Conservation (phyloP, 2,113 vertebrate genomes). For the Sphyrna mokarran region DNA sequence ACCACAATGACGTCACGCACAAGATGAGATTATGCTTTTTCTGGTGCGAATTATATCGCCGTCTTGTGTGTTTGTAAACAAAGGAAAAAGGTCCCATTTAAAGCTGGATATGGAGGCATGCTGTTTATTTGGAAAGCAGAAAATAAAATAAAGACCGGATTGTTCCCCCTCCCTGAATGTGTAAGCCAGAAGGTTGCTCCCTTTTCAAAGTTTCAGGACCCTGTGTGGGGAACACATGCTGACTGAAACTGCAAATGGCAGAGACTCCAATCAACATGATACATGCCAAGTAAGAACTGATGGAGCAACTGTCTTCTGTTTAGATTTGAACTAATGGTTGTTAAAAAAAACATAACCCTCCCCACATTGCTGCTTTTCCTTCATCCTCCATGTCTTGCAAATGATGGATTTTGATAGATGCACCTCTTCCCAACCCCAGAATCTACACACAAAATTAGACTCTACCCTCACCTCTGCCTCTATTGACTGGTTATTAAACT, state of each 20-base stretch:
- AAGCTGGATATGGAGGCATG: background rate
- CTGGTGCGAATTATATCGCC: constrained; percentile 7
- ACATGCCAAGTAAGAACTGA: background rate
- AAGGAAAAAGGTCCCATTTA: constrained; percentile 35
- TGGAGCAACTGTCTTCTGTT: background rate
- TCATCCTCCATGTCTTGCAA: background rate
- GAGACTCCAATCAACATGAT: background rate
- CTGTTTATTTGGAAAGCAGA: constrained; percentile 30
- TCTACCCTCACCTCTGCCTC: background rate
- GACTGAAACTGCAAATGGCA: background rate
- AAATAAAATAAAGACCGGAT: constrained; percentile 29
- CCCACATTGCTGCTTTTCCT: background rate
- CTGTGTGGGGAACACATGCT: background rate
- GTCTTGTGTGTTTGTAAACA: constrained; percentile 34
- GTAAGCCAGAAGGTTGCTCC: background rate
- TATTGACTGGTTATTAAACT: background rate
- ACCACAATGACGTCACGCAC: constrained; percentile 30
- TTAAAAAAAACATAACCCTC: background rate
- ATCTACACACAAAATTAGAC: background rate
- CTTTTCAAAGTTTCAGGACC: constrained; percentile 10
- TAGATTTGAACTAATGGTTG: background rate
- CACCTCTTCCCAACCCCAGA: background rate
- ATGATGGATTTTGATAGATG: background rate
- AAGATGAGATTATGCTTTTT: constrained; percentile 32
- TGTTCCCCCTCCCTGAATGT: constrained; percentile 15